A percentile compares a stretch with the other conserved stretches of the same genome.
These are phyloP conservation scores for Macrotis lagotis DNA, from an alignment of 2,113 vertebrate species.

Conservation along the genomic window DNA sequence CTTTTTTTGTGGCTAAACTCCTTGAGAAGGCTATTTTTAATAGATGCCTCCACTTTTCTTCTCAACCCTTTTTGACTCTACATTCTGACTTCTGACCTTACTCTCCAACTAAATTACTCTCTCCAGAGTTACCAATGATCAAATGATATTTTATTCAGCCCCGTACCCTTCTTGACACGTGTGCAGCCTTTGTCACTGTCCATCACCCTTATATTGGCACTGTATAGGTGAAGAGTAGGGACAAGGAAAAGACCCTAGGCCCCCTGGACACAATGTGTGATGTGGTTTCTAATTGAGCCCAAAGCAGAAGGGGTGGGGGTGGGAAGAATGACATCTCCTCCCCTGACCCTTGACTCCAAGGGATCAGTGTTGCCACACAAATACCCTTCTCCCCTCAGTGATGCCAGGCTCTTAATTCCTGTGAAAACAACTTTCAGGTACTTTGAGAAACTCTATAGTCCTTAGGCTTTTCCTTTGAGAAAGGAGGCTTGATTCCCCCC, in stretches of 20 bases:
- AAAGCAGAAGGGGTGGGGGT: background rate
- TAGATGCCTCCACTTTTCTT: background rate
- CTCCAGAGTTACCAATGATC: background rate
- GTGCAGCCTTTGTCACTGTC: background rate
- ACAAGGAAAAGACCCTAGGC: background rate
- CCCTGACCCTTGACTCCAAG: background rate
- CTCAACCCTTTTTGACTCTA: background rate
- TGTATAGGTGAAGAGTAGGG: background rate
- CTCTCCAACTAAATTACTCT: background rate
- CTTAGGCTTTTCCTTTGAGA: background rate
- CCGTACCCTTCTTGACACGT: background rate
- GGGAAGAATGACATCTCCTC: background rate
- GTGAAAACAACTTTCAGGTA: background rate
- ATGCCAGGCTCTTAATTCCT: background rate
- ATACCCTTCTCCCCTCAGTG: background rate
- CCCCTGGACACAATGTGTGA: background rate
- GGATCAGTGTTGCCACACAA: background rate
- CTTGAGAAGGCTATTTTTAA: background rate
- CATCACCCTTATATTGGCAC: background rate
- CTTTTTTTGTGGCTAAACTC: background rate
- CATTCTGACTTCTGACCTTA: background rate
- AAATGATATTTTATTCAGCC: background rate
- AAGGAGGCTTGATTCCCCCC: background rate
- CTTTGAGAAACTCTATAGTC: background rate
- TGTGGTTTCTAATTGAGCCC: background rate